Evolutionary conservation across 2,797 vertebrate genomes (phyloP).

Genomic region (Staurois parvus): DNA sequence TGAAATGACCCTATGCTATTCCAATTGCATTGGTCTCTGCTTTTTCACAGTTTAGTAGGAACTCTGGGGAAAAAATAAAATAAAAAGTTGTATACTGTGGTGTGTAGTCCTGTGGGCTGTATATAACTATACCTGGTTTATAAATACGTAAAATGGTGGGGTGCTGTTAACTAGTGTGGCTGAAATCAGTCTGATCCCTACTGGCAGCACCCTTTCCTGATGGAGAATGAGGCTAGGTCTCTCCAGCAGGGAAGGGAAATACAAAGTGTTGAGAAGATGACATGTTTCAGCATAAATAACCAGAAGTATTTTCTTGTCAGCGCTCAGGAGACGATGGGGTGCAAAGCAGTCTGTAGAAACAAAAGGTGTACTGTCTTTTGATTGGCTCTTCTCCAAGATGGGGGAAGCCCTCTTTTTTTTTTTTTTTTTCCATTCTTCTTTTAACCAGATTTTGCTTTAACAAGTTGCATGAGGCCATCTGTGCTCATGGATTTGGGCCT

Average conservation of each 20-base stretch:
- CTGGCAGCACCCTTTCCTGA: conserved; percentile 44
- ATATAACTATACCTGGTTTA: conserved; percentile 5
- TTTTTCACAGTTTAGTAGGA: conserved; percentile 11
- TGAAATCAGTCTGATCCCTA: conserved; percentile 31
- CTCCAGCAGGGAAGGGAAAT: conserved; percentile 34
- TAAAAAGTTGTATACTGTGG: background rate
- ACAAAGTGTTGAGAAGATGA: conserved; percentile 27
- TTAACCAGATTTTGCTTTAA: conserved; percentile 89
- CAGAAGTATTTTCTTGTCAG: conserved; percentile 68
- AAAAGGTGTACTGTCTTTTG: conserved; percentile 66
- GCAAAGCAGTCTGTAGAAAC: conserved; percentile 68
- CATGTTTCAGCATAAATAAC: conserved; percentile 70
- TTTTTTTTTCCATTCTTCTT: conserved; percentile 65
- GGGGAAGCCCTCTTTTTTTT: conserved; percentile 62
- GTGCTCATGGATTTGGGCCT: conserved; percentile 98
- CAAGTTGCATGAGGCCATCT: conserved; percentile 89
- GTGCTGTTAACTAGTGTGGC: background rate
- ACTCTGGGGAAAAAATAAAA: background rate
- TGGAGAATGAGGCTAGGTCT: conserved; percentile 22
- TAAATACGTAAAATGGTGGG: conserved; percentile 49
- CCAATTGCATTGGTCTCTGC: conserved; percentile 10
- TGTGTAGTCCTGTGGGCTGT: background rate
- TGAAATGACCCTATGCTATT: background rate
- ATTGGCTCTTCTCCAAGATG: conserved; percentile 57
- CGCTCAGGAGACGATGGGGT: conserved; percentile 70